These are phyloP conservation scores for Patella pellucida DNA, from an alignment of 2,888 invertebrate species.

Conservation along the genomic window DNA sequence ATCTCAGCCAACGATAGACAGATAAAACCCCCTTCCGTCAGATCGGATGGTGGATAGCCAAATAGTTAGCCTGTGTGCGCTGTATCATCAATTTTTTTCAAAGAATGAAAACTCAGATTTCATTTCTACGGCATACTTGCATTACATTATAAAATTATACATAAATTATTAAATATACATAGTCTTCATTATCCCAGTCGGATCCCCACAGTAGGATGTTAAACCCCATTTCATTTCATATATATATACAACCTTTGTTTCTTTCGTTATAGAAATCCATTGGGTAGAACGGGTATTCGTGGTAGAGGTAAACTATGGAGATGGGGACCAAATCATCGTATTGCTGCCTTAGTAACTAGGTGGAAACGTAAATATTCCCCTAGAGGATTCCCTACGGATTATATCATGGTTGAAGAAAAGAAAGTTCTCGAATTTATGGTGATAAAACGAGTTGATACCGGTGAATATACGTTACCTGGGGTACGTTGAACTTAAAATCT, in stretches of 20 bases:
- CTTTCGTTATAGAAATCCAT: conserved; percentile 62
- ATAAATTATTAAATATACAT: background rate
- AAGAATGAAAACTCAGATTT: too few relatives aligned
- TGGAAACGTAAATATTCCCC: conserved; percentile 60
- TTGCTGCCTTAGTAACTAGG: conserved; percentile 66
- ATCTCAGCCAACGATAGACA: too few relatives aligned
- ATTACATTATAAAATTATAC: too few relatives aligned
- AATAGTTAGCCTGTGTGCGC: too few relatives aligned
- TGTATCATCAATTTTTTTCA: too few relatives aligned
- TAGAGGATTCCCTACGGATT: conserved; percentile 42
- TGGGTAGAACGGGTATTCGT: conserved; percentile 69
- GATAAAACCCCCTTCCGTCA: too few relatives aligned
- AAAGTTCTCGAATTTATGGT: conserved; percentile 60
- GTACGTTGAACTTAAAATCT: too few relatives aligned
- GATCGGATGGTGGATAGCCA: too few relatives aligned
- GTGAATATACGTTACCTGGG: conserved; percentile 57
- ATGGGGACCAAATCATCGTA: conserved; percentile 71
- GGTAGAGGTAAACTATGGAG: conserved; percentile 68
- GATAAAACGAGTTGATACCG: conserved; percentile 44
- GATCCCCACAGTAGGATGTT: too few relatives aligned
- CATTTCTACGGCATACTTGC: too few relatives aligned
- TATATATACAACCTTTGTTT: background rate
- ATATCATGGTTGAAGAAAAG: conserved; percentile 57
- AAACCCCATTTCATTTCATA: background rate
- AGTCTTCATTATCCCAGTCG: too few relatives aligned